phyloP scores from a whole-genome alignment of 2,113 vertebrate species.

The Apteryx owenii region DNA sequence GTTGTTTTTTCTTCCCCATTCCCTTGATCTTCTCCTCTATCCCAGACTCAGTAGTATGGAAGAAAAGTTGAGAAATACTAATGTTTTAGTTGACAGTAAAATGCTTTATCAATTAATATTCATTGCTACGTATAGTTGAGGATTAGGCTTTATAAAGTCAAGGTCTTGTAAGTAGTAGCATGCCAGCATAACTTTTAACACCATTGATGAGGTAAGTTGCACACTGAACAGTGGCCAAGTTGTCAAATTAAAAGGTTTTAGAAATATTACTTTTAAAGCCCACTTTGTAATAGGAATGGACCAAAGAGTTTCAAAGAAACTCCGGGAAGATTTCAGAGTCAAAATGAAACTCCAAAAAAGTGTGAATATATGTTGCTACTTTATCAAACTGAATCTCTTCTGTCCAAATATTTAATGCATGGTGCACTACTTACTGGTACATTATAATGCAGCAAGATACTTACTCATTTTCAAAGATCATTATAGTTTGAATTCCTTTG shows the following conservation, averaged over 20 bases:
- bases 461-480: constrained; percentile 63
- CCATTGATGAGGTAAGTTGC: constrained; percentile 57
- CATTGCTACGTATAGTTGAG: constrained; percentile 50
- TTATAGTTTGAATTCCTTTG: constrained; percentile 64
- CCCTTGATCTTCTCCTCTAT: background rate
- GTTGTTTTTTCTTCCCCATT: background rate
- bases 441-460: constrained; percentile 63
- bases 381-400: constrained; percentile 64
- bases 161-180: constrained; percentile 64
- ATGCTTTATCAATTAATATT: constrained; percentile 59
- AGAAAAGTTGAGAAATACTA: constrained; percentile 65
- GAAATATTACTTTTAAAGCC: constrained; percentile 46
- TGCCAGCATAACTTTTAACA: constrained; percentile 57
- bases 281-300: constrained; percentile 81
- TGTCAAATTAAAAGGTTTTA: constrained; percentile 57
- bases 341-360: constrained; percentile 70
- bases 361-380: constrained; percentile 63
- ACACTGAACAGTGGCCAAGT: constrained; percentile 30
- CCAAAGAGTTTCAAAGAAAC: constrained; percentile 89
- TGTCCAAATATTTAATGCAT: constrained; percentile 72
- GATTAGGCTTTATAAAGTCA: constrained; percentile 29
- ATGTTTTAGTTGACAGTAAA: constrained; percentile 72
- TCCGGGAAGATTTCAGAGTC: constrained; percentile 77
- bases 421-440: constrained; percentile 71
- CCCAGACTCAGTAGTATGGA: constrained; percentile 23